Evolutionary conservation across 2,113 vertebrate genomes (phyloP).

Genomic region (Antennarius striatus): DNA sequence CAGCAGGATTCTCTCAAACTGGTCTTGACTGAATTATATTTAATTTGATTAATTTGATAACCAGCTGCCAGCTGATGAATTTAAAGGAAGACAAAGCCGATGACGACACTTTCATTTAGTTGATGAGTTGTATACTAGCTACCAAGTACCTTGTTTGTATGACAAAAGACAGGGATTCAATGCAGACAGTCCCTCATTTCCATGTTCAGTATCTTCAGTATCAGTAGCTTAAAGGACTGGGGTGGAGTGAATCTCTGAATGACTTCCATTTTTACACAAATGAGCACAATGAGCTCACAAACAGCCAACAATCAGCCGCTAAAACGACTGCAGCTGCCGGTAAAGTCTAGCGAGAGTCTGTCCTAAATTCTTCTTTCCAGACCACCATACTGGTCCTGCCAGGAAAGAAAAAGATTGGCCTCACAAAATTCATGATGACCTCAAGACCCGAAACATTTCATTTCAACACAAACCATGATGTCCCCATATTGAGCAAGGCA

Average conservation of each 20-base stretch:
- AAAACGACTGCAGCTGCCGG: conserved; percentile 2
- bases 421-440: neutral
- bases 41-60: neutral
- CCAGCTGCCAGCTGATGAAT: neutral
- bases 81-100: neutral
- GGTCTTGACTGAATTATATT: too few species aligned
- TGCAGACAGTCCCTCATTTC: conserved; percentile 18
- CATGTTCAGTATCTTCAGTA: conserved; percentile 24
- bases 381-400: neutral
- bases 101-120: neutral
- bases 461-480: conserved; percentile 10
- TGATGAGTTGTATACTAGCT: neutral
- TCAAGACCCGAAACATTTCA: neutral
- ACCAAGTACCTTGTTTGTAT: conserved; percentile 26
- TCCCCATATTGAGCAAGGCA: conserved; percentile 20
- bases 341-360: conserved; percentile 19
- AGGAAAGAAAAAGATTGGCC: neutral
- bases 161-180: conserved; percentile 29
- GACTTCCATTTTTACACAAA: conserved; percentile 29
- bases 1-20: too few species aligned
- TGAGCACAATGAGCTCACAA: conserved; percentile 9
- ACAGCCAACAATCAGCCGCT: neutral
- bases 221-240: neutral
- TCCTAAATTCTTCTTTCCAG: conserved; percentile 14
- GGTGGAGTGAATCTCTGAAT: conserved; percentile 23